phyloP scores from a whole-genome alignment of 1,140 invertebrate species.

The Ridgeia piscesae region DNA sequence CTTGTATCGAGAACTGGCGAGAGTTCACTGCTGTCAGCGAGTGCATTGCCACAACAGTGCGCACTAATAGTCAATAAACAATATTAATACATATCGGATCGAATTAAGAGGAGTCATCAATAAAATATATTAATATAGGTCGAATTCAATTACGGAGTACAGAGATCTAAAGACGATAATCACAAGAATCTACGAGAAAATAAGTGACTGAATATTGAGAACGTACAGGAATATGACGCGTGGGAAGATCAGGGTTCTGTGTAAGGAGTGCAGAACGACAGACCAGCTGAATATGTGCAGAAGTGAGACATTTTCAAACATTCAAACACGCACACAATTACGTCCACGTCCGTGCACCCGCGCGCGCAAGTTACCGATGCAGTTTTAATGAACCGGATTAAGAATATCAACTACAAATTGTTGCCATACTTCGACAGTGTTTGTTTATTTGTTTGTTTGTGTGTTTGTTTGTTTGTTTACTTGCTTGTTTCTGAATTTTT shows the following conservation, averaged over 20 bases:
- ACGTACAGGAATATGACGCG: neutral
- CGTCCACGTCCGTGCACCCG: neutral
- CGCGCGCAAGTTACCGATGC: neutral
- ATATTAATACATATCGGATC: neutral
- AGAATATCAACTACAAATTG: no score
- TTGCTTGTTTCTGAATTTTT: neutral
- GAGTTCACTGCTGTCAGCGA: neutral
- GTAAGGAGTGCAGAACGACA: neutral
- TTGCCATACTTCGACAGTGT: neutral
- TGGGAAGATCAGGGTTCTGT: neutral
- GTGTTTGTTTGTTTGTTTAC: no score
- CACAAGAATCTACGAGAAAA: neutral
- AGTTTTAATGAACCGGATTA: neutral
- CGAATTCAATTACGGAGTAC: neutral
- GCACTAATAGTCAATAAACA: neutral
- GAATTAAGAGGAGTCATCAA: no score
- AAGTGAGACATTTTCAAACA: neutral
- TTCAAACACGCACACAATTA: neutral
- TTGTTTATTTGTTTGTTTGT: no score
- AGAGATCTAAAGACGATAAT: neutral
- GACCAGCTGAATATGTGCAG: no score
- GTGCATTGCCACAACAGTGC: neutral
- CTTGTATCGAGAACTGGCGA: neutral
- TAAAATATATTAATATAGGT: no score
- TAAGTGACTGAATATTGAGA: neutral